Evolutionary conservation across 2,888 invertebrate species (phyloP).

Genomic region (Cataglyphis livida): DNA sequence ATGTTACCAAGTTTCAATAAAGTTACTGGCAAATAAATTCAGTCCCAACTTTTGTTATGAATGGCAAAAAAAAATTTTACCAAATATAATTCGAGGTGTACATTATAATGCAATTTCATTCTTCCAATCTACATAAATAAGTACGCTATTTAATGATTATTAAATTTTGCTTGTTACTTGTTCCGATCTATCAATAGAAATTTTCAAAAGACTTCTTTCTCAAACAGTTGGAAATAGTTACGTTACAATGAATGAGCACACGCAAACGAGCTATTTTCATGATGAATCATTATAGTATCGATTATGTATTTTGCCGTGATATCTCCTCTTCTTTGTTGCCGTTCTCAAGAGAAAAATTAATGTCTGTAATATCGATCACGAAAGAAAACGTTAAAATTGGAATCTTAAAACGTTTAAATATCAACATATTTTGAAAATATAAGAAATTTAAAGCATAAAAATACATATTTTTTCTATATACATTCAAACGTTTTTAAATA

Average conservation of each 20-base stretch:
- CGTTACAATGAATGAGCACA: not conserved
- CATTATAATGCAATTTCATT: not conserved
- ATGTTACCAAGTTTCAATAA: not conserved
- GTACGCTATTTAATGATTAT: not conserved
- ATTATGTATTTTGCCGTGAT: not conserved
- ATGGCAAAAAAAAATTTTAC: not conserved
- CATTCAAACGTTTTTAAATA: not conserved
- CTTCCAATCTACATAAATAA: not conserved
- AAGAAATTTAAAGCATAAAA: not conserved
- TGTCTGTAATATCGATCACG: not conserved
- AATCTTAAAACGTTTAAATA: not conserved
- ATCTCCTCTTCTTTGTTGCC: not conserved
- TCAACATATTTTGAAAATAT: not conserved
- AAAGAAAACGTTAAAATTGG: not conserved
- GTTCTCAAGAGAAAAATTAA: not conserved
- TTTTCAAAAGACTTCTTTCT: not conserved
- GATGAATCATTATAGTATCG: not conserved
- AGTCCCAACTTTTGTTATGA: not conserved
- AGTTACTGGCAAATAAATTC: not conserved
- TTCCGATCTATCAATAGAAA: not conserved
- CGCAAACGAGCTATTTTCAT: slow-evolving; percentile 18
- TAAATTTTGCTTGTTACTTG: not conserved
- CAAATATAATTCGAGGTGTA: not conserved
- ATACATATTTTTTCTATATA: not conserved
- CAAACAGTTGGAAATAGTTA: not conserved